Evolutionary conservation across 2,888 invertebrate species (phyloP), one percentile per base, ranked within the genome.

Genomic region (Synanthedon andrenaeformis): DNA sequence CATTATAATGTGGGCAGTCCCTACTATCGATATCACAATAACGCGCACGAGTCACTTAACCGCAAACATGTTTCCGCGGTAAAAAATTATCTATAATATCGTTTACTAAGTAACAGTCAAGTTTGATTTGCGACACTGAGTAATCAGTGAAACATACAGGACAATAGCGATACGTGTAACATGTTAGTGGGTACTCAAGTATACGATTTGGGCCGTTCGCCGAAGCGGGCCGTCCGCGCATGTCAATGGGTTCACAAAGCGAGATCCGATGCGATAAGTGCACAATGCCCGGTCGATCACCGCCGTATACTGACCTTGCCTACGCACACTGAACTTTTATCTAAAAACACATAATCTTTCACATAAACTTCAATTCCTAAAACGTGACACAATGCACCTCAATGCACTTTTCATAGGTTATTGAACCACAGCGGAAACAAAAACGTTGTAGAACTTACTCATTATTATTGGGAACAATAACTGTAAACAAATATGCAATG

Each of bases 191-290:
- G 23, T 35, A 35, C 10, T 10, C 8, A 35, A 35, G 72, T 74
- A 74, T 79, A 75, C 67, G 72, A 74, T 82, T 84, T 80, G 67
- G 82, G 72, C 66, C 72, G 78, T 84, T 82, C 83, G 73, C 28
- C 75, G 83, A 83, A 82, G 68, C 65, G 62, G 59, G 63, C 65
- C 62, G 63, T 63, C 62, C 63, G 61, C 67, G 85, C 81, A 86
- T 86, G 66, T 67, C 74, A 84, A 86, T 83, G 75, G 67, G 74
- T 59, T 62, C 62, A 77, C 80, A 82, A 84, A 84, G 79, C 68
- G 60, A 84, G 85, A 86, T 85, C 78, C 81, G 79, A 79, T 67
- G 65, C 76, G 85, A 86, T 86, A 85, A 74, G 68, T 68, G 65
- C 69, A 80, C 79, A 81, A 77, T 79, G 74, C 71, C 56, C 76